Evolutionary conservation across 2,797 vertebrate genomes (phyloP).

Genomic region (Setipinna tenuifilis): DNA sequence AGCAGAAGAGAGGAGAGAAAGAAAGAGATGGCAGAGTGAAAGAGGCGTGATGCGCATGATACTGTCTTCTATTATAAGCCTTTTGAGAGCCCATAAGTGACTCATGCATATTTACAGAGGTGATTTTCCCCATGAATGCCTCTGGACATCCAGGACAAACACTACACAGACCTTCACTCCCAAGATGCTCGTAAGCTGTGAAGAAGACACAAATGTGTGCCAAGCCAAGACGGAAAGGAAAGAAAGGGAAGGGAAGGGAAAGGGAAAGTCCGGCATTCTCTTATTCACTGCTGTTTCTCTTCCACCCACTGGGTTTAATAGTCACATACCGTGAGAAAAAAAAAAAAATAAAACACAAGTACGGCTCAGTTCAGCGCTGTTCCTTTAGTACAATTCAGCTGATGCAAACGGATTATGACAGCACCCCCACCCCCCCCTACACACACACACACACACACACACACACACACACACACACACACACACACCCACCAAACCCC

Average conservation of each 20-base stretch:
- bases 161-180: not conserved
- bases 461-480: not conserved
- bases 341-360: not conserved
- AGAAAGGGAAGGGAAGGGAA: not conserved
- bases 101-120: conserved; percentile 2
- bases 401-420: not conserved
- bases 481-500: not conserved
- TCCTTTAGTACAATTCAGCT: not conserved
- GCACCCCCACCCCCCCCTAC: not conserved
- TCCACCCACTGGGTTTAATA: not conserved
- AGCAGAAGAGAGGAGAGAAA: not conserved
- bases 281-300: not conserved
- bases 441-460: too few species aligned
- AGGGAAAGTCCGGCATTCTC: not conserved
- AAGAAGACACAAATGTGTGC: too few species aligned
- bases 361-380: not conserved
- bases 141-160: not conserved
- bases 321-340: not conserved
- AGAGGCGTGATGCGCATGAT: too few species aligned
- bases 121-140: not conserved
- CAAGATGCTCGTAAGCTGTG: not conserved
- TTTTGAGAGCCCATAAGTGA: not conserved
- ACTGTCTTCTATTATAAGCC: not conserved
- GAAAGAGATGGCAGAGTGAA: not conserved
- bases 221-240: not conserved